Percentiles rank a stretch among this genome's conserved stretches.
Evolutionary conservation across 53 echinoderm and acorn worm species (phyloP).

Genomic region (Paracentrotus lividus): DNA sequence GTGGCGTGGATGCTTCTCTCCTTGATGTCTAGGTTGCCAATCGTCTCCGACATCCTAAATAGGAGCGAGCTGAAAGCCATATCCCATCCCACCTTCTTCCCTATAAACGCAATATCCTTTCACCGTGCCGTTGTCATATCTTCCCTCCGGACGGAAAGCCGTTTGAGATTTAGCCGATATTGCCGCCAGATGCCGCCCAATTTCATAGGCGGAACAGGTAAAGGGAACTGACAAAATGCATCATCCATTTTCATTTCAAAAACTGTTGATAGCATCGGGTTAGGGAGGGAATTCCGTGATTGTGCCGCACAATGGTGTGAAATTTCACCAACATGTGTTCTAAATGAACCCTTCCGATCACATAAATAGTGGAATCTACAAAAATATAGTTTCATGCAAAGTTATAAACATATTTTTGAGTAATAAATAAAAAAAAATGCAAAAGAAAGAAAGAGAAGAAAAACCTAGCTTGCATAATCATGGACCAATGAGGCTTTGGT

Average conservation of each 20-base stretch:
- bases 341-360: too few relatives aligned
- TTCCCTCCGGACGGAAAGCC: not conserved
- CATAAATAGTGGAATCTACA: too few relatives aligned
- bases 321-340: not conserved
- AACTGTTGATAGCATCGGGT: not conserved
- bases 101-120: not conserved
- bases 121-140: not conserved
- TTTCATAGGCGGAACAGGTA: constrained; percentile 6
- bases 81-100: not conserved
- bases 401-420: too few relatives aligned
- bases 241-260: constrained; percentile 7
- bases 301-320: not conserved
- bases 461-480: too few relatives aligned
- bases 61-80: not conserved
- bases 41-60: not conserved
- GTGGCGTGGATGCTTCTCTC: not conserved
- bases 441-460: too few relatives aligned
- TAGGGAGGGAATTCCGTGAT: not conserved
- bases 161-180: constrained; percentile 31
- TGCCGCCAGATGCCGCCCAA: constrained; percentile 14
- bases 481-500: too few relatives aligned
- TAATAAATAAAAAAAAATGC: too few relatives aligned
- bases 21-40: not conserved
- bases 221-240: constrained; percentile 14
- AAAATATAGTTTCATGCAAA: too few relatives aligned